Base-by-base conservation (phyloP, 35 echinoderm and acorn worm species). In the Heliocidaris tuberculata region DNA sequence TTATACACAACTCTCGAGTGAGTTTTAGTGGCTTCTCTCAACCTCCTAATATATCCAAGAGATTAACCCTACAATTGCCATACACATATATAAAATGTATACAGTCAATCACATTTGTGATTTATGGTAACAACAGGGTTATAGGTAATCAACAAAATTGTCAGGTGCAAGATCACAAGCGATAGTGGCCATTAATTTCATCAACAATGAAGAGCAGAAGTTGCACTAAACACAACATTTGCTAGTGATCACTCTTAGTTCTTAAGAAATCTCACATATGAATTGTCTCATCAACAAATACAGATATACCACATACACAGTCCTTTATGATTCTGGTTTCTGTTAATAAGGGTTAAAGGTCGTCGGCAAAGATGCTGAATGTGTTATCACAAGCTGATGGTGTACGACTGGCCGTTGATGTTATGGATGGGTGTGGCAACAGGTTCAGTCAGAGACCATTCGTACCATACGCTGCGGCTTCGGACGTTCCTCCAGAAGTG, bases 401-500 rank as follows among this genome's bases (percentile, higher is more conserved):
- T 99, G 71, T 99, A 99, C 6, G 98, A 99, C 48, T 96, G 90
- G 9, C 98, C 98, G 49, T 97, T 99, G 92, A 96, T 95, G 92
- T 99, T 99, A 92, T 99, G 98, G 32, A 99, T 96, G 2, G 98
- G 96, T 13, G 96, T 99, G 30, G 97, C 93, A 56, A 99, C 95
- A 2, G 98, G 98, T 32, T 97, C 98, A 0, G 97, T 97, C 56
- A 99, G 85, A 49, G 97, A 99, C 98, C 98, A 99, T 56, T 99
- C 98, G 50, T 99, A 99, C 98, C 98, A 99, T 7, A 99, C 96
- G 86, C 96, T 99, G 12, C 97, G 97, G n/a, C 97, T 52, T 35
- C 96, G 96, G 85, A 86, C 92, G 71, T 99, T 99, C 21, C 98
- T 97, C 98, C 98, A 99, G 85, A 99, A 99, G 56, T 97, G 95